These are phyloP conservation scores for Phengaris alcon DNA, from an alignment of 2,888 invertebrate species.

Conservation along the genomic window DNA sequence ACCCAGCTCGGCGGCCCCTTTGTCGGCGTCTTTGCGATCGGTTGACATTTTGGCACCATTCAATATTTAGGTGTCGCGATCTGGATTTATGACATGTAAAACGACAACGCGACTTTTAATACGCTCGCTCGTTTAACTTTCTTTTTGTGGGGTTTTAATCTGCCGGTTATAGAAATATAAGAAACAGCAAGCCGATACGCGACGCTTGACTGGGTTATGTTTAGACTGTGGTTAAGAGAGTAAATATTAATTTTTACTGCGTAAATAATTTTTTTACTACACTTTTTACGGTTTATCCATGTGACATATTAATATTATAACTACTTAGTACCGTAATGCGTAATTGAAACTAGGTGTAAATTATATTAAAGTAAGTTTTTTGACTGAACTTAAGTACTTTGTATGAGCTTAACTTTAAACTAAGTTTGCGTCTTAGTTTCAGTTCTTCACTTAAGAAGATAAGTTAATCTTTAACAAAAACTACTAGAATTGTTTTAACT, in stretches of 20 bases:
- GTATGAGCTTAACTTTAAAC: neutral
- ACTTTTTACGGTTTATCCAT: no score
- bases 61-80: constrained; percentile 77
- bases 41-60: constrained; percentile 79
- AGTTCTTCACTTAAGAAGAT: neutral
- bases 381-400: neutral
- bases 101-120: constrained; percentile 60
- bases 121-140: constrained; percentile 39
- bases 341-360: neutral
- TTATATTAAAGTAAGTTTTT: neutral
- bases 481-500: neutral
- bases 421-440: neutral
- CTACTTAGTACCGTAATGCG: neutral
- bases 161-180: neutral
- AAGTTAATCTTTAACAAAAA: constrained; percentile 3
- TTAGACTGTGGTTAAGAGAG: neutral
- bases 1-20: constrained; percentile 73
- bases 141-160: constrained; percentile 33
- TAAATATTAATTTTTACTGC: neutral
- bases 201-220: neutral
- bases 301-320: no score
- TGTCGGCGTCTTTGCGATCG: constrained; percentile 73
- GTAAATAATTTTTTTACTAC: neutral
- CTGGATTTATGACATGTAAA: constrained; percentile 72
- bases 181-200: neutral